Percentiles rank a stretch among this genome's conserved stretches.
phyloP scores from a whole-genome alignment of 2,888 invertebrate species.

The Eremobia ochroleuca region DNA sequence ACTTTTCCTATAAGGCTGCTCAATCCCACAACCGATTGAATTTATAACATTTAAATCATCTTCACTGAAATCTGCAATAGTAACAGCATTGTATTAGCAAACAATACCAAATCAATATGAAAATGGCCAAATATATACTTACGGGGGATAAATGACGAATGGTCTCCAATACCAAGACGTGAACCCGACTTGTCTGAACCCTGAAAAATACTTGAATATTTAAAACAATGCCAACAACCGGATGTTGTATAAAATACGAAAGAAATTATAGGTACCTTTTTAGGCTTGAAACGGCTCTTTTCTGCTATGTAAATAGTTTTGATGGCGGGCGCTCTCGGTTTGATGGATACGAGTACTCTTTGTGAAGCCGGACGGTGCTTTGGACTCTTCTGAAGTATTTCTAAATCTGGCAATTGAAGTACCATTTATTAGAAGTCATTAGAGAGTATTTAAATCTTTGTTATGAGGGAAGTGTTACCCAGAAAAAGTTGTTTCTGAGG shows the following conservation, averaged over 20 bases:
- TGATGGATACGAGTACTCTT: constrained; percentile 83
- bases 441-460: constrained; percentile 8
- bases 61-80: constrained; percentile 77
- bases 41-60: constrained; percentile 73
- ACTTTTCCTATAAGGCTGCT: constrained; percentile 67
- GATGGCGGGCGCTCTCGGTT: constrained; percentile 81
- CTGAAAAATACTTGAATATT: constrained; percentile 70
- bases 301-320: constrained; percentile 85
- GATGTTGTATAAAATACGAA: background rate
- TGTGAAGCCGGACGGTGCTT: constrained; percentile 75
- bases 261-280: constrained; percentile 74
- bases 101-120: constrained; percentile 9
- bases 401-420: constrained; percentile 74
- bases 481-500: constrained; percentile 78
- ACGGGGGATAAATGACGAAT: constrained; percentile 82
- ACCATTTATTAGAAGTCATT: constrained; percentile 25
- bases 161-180: constrained; percentile 84
- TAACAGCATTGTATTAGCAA: constrained; percentile 26
- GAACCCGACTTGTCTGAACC: constrained; percentile 81
- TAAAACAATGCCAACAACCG: constrained; percentile 2
- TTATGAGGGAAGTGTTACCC: constrained; percentile 69
- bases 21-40: constrained; percentile 71
- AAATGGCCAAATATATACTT: constrained; percentile 65
- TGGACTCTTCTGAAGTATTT: constrained; percentile 79
- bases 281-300: constrained; percentile 78